Evolutionary conservation across 2,888 invertebrate species (phyloP).

Genomic region (Drosophila nr. medialis): DNA sequence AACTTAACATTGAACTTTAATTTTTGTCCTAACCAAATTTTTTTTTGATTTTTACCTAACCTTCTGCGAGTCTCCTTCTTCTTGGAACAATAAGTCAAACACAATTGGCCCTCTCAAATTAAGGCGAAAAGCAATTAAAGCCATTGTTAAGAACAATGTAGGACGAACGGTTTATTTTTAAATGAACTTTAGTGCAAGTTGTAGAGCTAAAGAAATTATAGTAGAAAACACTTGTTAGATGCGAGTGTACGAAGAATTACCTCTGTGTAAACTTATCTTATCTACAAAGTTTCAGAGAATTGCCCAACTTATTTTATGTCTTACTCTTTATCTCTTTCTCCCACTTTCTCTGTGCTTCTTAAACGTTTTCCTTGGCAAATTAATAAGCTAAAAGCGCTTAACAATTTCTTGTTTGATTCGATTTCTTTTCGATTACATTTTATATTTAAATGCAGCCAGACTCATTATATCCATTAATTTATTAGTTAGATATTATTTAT

Average conservation of each 20-base stretch:
- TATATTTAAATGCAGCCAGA: too few relatives aligned
- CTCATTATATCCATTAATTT: too few relatives aligned
- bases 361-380: neutral
- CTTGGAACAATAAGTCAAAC: neutral
- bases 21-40: neutral
- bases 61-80: rapidly evolving
- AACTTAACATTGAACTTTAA: too few relatives aligned
- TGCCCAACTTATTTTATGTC: neutral
- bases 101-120: neutral
- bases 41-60: neutral
- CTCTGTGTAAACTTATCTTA: neutral
- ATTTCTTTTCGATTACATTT: too few relatives aligned
- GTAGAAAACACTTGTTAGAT: neutral
- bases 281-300: neutral
- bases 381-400: neutral
- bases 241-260: neutral
- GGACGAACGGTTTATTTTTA: neutral
- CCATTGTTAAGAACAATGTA: neutral
- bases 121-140: neutral
- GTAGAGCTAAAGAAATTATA: neutral
- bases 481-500: too few relatives aligned
- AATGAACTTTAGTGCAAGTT: neutral
- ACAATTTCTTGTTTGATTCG: neutral
- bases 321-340: neutral
- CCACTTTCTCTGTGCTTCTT: neutral